A percentile compares a stretch with the other conserved stretches of the same genome.
Evolutionary conservation across 2,888 invertebrate species (phyloP).

Genomic region (Autographa gamma): DNA sequence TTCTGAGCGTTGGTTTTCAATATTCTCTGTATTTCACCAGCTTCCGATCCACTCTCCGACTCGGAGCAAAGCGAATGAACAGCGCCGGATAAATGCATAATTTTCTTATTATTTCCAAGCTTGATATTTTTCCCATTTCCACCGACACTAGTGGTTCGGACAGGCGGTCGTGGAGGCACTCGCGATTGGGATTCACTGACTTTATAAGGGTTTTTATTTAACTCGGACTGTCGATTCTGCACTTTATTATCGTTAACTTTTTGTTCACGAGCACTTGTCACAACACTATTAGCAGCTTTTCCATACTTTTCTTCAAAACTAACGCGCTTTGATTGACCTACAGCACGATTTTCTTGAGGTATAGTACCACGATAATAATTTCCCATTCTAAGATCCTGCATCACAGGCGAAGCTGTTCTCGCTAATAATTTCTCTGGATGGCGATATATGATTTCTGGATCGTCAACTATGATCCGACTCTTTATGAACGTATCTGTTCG

Average conservation of each 20-base stretch:
- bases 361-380: conserved; percentile 67
- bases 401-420: conserved; percentile 53
- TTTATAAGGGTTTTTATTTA: conserved; percentile 48
- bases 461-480: conserved; percentile 59
- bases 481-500: conserved; percentile 78
- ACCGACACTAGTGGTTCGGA: conserved; percentile 79
- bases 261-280: conserved; percentile 51
- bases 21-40: conserved; percentile 92
- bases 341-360: conserved; percentile 56
- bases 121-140: conserved; percentile 58
- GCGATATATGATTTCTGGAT: conserved; percentile 74
- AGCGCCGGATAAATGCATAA: conserved; percentile 52
- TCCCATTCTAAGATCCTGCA: conserved; percentile 58
- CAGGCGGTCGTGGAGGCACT: conserved; percentile 76
- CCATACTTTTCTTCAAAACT: conserved; percentile 73
- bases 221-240: conserved; percentile 49
- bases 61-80: conserved; percentile 84
- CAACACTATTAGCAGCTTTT: conserved; percentile 43
- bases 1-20: conserved; percentile 75
- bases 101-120: conserved; percentile 64
- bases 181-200: conserved; percentile 57
- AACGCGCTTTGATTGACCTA: conserved; percentile 71
- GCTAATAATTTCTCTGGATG: conserved; percentile 71
- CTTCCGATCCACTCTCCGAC: conserved; percentile 92
- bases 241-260: conserved; percentile 58